These are phyloP conservation scores for Casuarius casuarius DNA, from an alignment of 2,113 vertebrate species.

Conservation along the genomic window DNA sequence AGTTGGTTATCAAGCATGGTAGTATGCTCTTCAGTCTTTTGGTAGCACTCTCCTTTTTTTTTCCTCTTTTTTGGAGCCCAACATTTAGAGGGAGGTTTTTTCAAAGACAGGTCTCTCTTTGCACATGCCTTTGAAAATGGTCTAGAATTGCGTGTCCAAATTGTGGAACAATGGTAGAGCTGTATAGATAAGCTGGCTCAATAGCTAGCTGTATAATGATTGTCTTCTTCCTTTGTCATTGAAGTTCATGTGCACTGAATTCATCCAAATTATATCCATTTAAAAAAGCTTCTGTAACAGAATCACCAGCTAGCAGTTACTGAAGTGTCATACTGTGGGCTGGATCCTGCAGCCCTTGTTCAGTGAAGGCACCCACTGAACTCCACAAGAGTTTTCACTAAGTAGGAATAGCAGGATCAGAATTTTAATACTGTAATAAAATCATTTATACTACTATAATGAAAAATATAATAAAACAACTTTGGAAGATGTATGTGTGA, in stretches of 20 bases:
- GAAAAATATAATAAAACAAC: not conserved
- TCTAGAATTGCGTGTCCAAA: not conserved
- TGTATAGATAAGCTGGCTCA: not conserved
- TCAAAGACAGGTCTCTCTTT: not conserved
- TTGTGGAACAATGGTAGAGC: not conserved
- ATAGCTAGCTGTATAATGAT: not conserved
- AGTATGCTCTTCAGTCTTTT: not conserved
- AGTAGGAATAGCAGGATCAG: not conserved
- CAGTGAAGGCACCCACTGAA: not conserved
- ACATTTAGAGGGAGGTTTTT: not conserved
- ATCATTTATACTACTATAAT: not conserved
- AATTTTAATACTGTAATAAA: not conserved
- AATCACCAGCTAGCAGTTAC: rapidly evolving
- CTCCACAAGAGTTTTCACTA: not conserved
- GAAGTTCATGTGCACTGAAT: not conserved
- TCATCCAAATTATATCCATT: not conserved
- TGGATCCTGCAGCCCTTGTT: not conserved
- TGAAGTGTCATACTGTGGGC: not conserved
- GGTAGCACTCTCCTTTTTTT: not conserved
- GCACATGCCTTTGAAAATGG: not conserved
- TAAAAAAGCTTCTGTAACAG: not conserved
- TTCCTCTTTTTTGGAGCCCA: not conserved
- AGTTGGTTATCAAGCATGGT: not conserved
- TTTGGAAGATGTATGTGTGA: not conserved
- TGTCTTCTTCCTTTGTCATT: not conserved